Conservation (phyloP, 2,113 vertebrate species). For the Otis tarda region DNA sequence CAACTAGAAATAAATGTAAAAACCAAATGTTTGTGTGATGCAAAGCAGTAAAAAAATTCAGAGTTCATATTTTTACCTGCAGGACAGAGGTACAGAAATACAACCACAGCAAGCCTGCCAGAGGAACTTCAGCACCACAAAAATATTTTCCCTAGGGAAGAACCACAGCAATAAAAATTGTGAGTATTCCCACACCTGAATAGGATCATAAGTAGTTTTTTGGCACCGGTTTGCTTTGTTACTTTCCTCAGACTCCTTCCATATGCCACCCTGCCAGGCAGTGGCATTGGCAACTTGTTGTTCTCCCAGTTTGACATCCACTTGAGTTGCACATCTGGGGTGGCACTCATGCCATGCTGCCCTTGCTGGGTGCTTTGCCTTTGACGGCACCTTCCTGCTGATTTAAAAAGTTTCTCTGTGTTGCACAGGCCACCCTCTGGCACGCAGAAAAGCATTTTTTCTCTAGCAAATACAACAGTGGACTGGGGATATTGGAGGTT, state of each 20-base stretch:
- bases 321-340: no score
- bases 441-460: neutral
- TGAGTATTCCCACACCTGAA: neutral
- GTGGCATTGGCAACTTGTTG: neutral
- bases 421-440: neutral
- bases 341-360: neutral
- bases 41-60: neutral
- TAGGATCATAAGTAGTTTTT: neutral
- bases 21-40: accelerated
- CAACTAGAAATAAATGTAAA: neutral
- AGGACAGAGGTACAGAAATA: neutral
- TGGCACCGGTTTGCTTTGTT: neutral
- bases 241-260: neutral
- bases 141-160: neutral
- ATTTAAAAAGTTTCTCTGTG: accelerated
- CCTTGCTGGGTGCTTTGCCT: neutral
- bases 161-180: accelerated
- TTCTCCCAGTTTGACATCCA: neutral
- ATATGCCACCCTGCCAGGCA: neutral
- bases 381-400: neutral
- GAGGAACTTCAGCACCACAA: neutral
- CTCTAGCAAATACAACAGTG: neutral
- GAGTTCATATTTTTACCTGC: neutral
- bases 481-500: neutral
- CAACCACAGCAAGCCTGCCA: neutral